Evolutionary conservation across 2,888 invertebrate species (phyloP), one percentile per base, ranked within the genome.

Genomic region (Tetragonula carbonaria): DNA sequence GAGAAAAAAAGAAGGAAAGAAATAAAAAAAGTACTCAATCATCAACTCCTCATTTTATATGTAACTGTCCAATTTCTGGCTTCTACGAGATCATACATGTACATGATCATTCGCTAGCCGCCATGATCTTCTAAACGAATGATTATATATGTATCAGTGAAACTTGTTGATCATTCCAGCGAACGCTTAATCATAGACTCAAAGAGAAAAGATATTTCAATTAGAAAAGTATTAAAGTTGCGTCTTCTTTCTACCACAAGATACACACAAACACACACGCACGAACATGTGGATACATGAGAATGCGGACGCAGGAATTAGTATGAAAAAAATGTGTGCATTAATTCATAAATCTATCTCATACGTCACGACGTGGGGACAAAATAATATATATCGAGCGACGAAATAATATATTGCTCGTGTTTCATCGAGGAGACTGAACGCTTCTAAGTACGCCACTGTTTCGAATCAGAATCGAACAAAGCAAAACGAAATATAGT

Each of bases 361-460:
- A 73, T 28, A 57, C 51, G 62, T 72, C 70, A 74, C 71, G 50
- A 28, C 67, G 57, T 11, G 50, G 21, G 45, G 3, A 57, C 33
- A 28, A 70, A 59, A 11, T 38, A 38, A 38, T 38, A 38, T 38
- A 38, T 71, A 71, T 74, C 82, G 45, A 50, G 38, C 72, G 57
- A 50, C 59, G 50, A 71, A 68, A 80, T 45, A 45, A 53, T 50
- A 75, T 68, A 23, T 45, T 78, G 50, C 23, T 50, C 63, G 74
- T 86, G 86, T 88, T 91, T 88, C 86, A 88, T 87, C 82, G 80
- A 87, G 87, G 87, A 89, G 76, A 75, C 59, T 76, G 62, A 70
- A 65, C 28, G 91, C 90, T 91, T 90, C 82, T 91, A 86, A 88
- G 16, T 21, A 87, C 85, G 87, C 80, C 86, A 85, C 86, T 76